Evolutionary conservation across 2,113 vertebrate genomes (phyloP), one percentile per base, ranked within the genome.

Genomic region (Labeo catla): DNA sequence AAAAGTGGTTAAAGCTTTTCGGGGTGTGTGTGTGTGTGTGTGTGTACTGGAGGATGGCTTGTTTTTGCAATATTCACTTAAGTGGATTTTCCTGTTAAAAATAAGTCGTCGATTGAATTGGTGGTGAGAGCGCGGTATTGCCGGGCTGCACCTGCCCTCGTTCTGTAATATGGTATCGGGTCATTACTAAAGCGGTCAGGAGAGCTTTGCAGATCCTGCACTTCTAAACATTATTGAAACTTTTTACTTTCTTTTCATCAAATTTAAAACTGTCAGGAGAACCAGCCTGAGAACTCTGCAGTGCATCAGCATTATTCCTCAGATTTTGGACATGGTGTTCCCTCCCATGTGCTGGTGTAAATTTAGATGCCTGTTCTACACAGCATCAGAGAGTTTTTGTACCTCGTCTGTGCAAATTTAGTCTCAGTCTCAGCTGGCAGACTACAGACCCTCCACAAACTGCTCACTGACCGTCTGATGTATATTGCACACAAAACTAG

Each of bases 161-260:
- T 39, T 65, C 23, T 61, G 36, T 59, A 76, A 61, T 76, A 49
- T 87, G 79, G 81, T 86, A 68, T 76, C 7, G 81, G 61, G 86
- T 90, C 88, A 90, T 90, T 91, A 89, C 74, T 89, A 87, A 82
- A 86, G 83, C 74, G 89, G 84, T 86, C 88, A 78, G 59, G 76
- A 49, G 76, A 49, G 76, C 15, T 65, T 79, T 84, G 83, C 89
- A 34, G 84, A 36, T 68, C 45, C 82, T 86, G 76, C 54, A 84
- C 15, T 34, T 84, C 83, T 77, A 45, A 65, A 43, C 43, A 49
- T 63, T 61, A 89, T 86, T 84, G 68, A 61, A 76, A 65, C 23
- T 63, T 65, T 65, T 8, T 61, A 21, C 54, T n/a, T 21, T 50
- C 73, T 74, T 84, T 74, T 84, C 43, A 84, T 84, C n/a, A 74